A percentile compares a stretch with the other conserved stretches of the same genome.
These are phyloP conservation scores for Microvelia longipes DNA, from an alignment of 1,140 invertebrate species.

Conservation along the genomic window DNA sequence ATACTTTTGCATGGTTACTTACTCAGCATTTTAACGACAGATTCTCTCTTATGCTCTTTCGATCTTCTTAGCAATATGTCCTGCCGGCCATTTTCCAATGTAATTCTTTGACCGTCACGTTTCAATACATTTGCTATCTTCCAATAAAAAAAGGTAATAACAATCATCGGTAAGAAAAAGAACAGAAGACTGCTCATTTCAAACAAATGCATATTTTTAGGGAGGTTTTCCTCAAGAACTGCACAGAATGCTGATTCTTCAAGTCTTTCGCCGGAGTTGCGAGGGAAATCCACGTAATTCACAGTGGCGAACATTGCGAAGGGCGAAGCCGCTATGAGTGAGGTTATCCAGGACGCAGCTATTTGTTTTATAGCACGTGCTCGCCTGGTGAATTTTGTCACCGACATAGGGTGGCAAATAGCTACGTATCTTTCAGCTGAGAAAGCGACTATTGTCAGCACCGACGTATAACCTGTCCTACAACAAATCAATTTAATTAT, in stretches of 20 bases:
- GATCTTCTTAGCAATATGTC: constrained; percentile 49
- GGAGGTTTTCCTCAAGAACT: constrained; percentile 43
- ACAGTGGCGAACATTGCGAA: constrained; percentile 39
- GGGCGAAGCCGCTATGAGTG: constrained; percentile 59
- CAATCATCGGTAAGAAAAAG: constrained; percentile 64
- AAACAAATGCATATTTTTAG: constrained; percentile 44
- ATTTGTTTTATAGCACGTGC: constrained; percentile 68
- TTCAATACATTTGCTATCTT: constrained; percentile 50
- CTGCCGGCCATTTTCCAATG: constrained; percentile 34
- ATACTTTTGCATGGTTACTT: too few species aligned
- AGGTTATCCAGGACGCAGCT: constrained; percentile 56
- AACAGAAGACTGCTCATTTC: constrained; percentile 68
- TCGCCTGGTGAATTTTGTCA: constrained; percentile 62
- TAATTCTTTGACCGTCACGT: constrained; percentile 29
- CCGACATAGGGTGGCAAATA: constrained; percentile 74
- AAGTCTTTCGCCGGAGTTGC: constrained; percentile 13
- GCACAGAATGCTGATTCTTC: constrained; percentile 59
- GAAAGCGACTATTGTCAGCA: constrained; percentile 78
- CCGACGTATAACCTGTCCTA: constrained; percentile 67
- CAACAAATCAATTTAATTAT: constrained; percentile 9
- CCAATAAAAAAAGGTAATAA: constrained; percentile 60
- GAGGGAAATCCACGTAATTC: constrained; percentile 18
- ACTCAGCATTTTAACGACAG: constrained; percentile 70
- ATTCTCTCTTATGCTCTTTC: constrained; percentile 48
- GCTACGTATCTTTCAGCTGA: constrained; percentile 76